Evolutionary conservation across 2,113 vertebrate species (phyloP), one percentile per base, ranked within the genome.

Genomic region (Pycnonotus jocosus): DNA sequence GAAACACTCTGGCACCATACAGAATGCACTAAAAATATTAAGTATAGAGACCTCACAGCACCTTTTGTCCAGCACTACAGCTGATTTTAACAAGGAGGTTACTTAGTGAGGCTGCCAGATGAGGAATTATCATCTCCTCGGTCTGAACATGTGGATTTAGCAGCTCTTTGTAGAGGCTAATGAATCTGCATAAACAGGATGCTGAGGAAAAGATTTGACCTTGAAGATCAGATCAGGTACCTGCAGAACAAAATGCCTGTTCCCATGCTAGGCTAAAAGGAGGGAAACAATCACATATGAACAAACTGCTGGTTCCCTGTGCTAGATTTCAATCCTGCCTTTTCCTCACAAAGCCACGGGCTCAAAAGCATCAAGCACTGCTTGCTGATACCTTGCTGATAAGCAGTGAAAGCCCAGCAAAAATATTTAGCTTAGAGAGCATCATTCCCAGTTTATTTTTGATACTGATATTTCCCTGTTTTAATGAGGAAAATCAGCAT

Each of bases 1-100:
- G 93, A 98, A 97, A 92, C 66, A 30, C 27, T 61, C 77, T 74
- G 93, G 85, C 61, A 86, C 62, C 53, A 37, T 7, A 37, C 56
- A 65, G 87, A 78, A 81, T 24, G 71, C 86, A 88, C 88, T 94
- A 76, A 90, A 93, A 97, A 92, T 71, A 86, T 83, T 88, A 84
- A 92, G 70, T 45, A 72, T 25, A 71, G 96, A 91, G 57, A 64
- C 28, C 28, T 83, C 76, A 24, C 2, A 14, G 60, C 28, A 60
- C 85, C 64, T 60, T 11, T 88, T 21, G 17, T 28, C 2, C 1
- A 35, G 89, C 35, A 40, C 61, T 14, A 3, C 48, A n/a, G 87
- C 30, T 37, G 82, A 31, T 58, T 93, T 66, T 48, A 64, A 73
- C 51, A 44, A 66, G 81, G 37, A 69, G 44, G 60, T 88, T 68